phyloP scores from a whole-genome alignment of 2,113 vertebrate species.

The Pogona vitticeps region DNA sequence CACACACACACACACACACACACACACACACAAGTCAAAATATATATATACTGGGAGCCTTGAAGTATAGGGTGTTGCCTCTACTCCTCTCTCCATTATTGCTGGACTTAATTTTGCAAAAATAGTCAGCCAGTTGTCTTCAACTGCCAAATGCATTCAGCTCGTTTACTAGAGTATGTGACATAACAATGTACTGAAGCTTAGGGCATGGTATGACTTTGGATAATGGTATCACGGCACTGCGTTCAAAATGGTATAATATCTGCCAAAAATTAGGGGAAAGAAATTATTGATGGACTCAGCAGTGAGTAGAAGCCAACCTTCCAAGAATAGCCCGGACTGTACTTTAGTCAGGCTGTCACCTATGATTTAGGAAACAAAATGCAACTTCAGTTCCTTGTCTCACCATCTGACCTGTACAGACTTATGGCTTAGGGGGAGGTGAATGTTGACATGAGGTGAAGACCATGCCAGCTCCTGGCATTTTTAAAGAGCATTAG shows the following conservation, averaged over 20 bases:
- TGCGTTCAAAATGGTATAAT: constrained; percentile 1
- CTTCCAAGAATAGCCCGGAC: not conserved
- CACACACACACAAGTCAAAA: no score
- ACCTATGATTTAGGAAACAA: not conserved
- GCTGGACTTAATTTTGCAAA: not conserved
- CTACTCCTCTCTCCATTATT: not conserved
- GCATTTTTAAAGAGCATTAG: constrained; percentile 17
- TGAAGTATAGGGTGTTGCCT: not conserved
- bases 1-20: no score
- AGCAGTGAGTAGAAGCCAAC: not conserved
- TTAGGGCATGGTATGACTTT: not conserved
- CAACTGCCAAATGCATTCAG: not conserved
- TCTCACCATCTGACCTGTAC: not conserved
- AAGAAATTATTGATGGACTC: not conserved
- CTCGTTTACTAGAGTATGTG: not conserved
- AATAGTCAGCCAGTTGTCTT: not conserved
- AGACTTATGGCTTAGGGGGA: not conserved
- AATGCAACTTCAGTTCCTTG: not conserved
- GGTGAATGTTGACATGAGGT: not conserved
- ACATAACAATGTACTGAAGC: not conserved
- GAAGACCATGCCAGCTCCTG: constrained; percentile 2
- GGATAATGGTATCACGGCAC: not conserved
- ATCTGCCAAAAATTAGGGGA: not conserved
- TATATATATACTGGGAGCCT: no score
- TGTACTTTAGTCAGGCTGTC: not conserved